Conservation (phyloP, 2,888 invertebrate species). For the Altica lythri region DNA sequence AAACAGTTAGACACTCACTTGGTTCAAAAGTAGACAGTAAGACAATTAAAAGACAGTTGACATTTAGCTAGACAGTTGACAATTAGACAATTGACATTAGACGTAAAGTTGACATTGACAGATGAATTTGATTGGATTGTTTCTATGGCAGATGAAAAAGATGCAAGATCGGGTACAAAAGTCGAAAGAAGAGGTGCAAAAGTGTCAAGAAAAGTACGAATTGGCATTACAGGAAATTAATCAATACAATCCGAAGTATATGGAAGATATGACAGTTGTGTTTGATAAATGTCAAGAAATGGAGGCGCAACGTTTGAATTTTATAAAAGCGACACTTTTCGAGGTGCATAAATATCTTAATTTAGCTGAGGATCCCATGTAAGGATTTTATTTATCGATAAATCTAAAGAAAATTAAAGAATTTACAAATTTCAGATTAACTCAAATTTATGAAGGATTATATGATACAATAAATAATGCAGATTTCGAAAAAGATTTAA, state of each 20-base stretch:
- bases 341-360: constrained; percentile 94
- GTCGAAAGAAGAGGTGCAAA: constrained; percentile 93
- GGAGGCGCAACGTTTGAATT: constrained; percentile 92
- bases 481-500: constrained; percentile 93
- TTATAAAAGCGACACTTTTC: constrained; percentile 95
- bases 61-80: too few relatives aligned
- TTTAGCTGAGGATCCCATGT: constrained; percentile 92
- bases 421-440: constrained; percentile 74
- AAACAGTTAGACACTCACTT: too few relatives aligned
- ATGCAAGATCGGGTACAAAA: constrained; percentile 94
- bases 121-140: too few relatives aligned
- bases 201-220: constrained; percentile 91
- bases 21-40: too few relatives aligned
- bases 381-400: too few relatives aligned
- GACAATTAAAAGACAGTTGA: too few relatives aligned
- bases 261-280: constrained; percentile 97
- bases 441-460: constrained; percentile 96
- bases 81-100: too few relatives aligned
- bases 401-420: too few relatives aligned
- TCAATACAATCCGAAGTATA: constrained; percentile 96
- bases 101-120: too few relatives aligned
- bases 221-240: constrained; percentile 90
- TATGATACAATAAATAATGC: constrained; percentile 93
- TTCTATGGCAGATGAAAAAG: constrained; percentile 97
- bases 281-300: constrained; percentile 97